Conservation (phyloP, 2,113 vertebrate species). For the Mormyrus lacerda region DNA sequence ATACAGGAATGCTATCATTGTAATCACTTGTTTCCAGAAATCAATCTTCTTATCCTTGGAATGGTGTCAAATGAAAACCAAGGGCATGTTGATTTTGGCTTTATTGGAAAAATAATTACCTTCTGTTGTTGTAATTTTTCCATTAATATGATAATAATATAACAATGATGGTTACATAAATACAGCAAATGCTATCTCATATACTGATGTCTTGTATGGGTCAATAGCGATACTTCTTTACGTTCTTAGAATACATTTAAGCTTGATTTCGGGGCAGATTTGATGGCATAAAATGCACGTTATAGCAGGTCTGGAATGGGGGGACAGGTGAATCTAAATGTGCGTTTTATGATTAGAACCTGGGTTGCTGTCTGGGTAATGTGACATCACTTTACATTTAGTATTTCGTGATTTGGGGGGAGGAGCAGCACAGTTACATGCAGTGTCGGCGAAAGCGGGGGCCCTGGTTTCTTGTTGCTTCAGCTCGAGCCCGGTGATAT, state of each 20-base stretch:
- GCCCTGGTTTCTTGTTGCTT: background rate
- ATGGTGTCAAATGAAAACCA: slow-evolving; percentile 8
- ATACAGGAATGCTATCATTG: background rate
- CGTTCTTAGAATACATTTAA: background rate
- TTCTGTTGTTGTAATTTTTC: slow-evolving; percentile 7
- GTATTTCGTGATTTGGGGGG: background rate
- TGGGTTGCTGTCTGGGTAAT: background rate
- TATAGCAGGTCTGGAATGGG: background rate
- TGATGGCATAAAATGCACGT: background rate
- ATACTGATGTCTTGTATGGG: background rate
- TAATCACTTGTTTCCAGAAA: background rate
- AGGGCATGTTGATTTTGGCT: background rate
- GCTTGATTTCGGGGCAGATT: background rate
- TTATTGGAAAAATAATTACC: slow-evolving; percentile 12
- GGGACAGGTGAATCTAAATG: background rate
- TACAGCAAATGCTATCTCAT: background rate
- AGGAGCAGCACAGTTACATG: background rate
- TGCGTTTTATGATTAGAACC: background rate
- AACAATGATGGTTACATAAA: background rate
- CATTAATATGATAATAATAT: slow-evolving; percentile 19
- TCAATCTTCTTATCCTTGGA: slow-evolving; percentile 12
- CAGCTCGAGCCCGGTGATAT: background rate
- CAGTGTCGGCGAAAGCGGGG: background rate
- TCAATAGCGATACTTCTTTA: background rate
- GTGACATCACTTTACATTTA: background rate